These are phyloP conservation scores for Burhinus oedicnemus DNA, from an alignment of 2,113 vertebrate genomes.

Conservation along the genomic window DNA sequence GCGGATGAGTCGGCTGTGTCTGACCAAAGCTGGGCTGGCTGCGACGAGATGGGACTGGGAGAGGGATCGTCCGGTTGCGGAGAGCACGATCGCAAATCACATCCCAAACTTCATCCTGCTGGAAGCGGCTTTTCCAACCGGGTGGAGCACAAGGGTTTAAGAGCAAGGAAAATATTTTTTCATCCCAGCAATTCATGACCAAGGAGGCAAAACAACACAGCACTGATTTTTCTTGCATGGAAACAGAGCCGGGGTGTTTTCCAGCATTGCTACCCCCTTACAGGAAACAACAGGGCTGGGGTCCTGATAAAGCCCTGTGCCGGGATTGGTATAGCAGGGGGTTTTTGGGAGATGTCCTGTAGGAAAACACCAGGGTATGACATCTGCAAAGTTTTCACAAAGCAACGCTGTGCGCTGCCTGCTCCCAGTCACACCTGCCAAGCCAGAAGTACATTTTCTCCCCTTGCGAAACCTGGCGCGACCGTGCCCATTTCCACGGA, in stretches of 20 bases:
- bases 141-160: not conserved
- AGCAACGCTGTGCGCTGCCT: accelerated
- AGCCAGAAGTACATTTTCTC: not conserved
- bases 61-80: accelerated
- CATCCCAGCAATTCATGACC: not conserved
- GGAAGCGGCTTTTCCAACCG: not conserved
- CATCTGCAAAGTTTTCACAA: not conserved
- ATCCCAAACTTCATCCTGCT: not conserved
- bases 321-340: not conserved
- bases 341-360: not conserved
- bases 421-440: not conserved
- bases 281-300: not conserved
- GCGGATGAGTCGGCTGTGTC: not conserved
- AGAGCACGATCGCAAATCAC: accelerated
- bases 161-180: constrained; percentile 50
- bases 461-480: not conserved
- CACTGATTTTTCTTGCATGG: not conserved
- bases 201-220: not conserved
- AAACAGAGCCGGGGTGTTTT: not conserved
- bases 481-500: not conserved
- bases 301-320: not conserved
- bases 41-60: accelerated
- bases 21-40: too few relatives aligned
- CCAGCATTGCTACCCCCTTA: not conserved
- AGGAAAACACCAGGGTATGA: not conserved